Evolutionary conservation across 2,888 invertebrate genomes (phyloP), one percentile per base, ranked within the genome.

Genomic region (Epirrhoe alternata): DNA sequence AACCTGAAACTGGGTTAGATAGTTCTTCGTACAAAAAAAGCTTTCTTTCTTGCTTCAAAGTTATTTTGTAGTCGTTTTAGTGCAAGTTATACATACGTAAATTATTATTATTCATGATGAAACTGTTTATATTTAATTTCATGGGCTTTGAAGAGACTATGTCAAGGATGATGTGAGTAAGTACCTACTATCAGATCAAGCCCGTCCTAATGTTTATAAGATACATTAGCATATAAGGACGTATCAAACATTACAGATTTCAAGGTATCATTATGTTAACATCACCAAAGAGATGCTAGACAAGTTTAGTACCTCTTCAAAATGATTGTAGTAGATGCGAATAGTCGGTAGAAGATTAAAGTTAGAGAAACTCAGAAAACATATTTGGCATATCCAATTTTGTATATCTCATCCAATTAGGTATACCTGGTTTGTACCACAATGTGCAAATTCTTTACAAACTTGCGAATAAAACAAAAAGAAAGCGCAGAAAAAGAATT

Each of bases 251-350:
- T 68, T 62, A 68, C 69, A 55, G 64, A 73, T 75, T 77, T 73
- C 74, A 81, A 78, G 80, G 78, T 66, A 60, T 58, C 50, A 66
- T 71, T 66, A 69, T 66, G 71, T 69, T 80, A 80, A 78, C 71
- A 72, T 61, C 55, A 64, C 54, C 55, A 69, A 61, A 74, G 83
- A 86, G 86, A 85, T 79, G 72, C 68, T 65, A 75, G 82, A 83
- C 84, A 85, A 77, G 82, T 42, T 38, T 10, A 10, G 10, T 3
- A 12, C 12, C 10, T 8, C 1, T 7, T 35, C n/a, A 8, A 8
- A 35, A 35, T 35, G 8, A 8, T 8, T 7, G 7, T 5, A 42
- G 12, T 12, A 12, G 12, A 4, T n/a, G n/a, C n/a, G 12, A 42
- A 42, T 12, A 12, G 38, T 42, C 24, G 3, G 24, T 24, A 24